Evolutionary conservation across 2,888 invertebrate species (phyloP), one percentile per base, ranked within the genome.

Genomic region (Heteromurus nitidus): DNA sequence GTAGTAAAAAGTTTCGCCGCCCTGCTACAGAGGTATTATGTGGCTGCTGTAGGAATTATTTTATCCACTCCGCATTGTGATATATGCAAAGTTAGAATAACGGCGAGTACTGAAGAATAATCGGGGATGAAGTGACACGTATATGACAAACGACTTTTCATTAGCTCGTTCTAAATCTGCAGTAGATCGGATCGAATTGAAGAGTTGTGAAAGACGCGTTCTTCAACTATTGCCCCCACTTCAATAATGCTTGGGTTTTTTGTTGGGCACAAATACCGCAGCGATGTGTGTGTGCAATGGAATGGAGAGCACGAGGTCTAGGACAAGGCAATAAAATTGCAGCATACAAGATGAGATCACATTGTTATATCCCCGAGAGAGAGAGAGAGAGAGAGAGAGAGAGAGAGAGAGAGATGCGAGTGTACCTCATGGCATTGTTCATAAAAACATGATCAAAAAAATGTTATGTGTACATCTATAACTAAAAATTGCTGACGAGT

Each of bases 251-350:
- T n/a, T n/a, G n/a, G n/a, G n/a, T n/a, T n/a, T n/a, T n/a, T n/a
- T n/a, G n/a, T n/a, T n/a, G n/a, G n/a, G n/a, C n/a, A n/a, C n/a
- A n/a, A n/a, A n/a, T n/a, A n/a, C n/a, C n/a, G n/a, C n/a, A n/a
- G n/a, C n/a, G 36, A 13, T 36, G 9, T 36, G 36, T 36, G 36
- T 36, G 36, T 36, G 7, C n/a, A 13, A 50, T 18, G n/a, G 55
- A n/a, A 55, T 55, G 55, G n/a, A 55, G 68, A 68, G 47, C 68
- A 68, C 50, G 50, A 68, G 68, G 68, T 68, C 68, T 68, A 68
- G 68, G 68, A 47, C 68, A 50, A 68, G 68, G 50, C 31, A 62
- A 62, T 62, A 62, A 62, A 62, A 13, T 31, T 26, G 26, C 3
- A 47, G 36, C 16, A 24, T 55, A 24, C 55, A 24, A 22, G 22